These are phyloP conservation scores for Pygoscelis adeliae DNA, from an alignment of 2,113 vertebrate species.

Conservation along the genomic window DNA sequence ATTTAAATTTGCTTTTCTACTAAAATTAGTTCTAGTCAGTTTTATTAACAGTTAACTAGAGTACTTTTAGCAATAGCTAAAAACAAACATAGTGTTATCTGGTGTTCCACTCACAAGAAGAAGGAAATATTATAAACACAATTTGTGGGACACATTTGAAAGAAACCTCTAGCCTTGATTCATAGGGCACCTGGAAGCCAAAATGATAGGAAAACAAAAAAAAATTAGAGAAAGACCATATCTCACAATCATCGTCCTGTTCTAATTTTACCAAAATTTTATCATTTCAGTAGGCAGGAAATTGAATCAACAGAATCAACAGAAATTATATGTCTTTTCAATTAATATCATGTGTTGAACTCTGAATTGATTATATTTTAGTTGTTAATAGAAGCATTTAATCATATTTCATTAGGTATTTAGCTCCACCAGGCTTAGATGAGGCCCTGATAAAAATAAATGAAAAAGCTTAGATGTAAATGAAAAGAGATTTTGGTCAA, in stretches of 20 bases:
- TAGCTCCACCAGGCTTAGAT: not conserved
- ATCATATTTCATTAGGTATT: not conserved
- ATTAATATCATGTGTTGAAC: not conserved
- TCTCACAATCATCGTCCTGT: not conserved
- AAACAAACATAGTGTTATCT: too few species aligned
- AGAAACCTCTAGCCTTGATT: not conserved
- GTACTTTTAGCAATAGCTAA: too few species aligned
- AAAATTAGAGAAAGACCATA: not conserved
- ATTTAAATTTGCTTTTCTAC: not conserved
- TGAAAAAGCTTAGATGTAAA: not conserved
- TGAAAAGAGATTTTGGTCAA: not conserved
- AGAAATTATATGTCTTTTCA: not conserved
- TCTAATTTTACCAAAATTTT: not conserved
- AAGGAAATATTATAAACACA: not conserved
- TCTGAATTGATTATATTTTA: not conserved
- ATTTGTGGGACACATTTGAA: not conserved
- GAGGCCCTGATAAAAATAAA: not conserved
- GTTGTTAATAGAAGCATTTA: not conserved
- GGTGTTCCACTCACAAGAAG: too few species aligned
- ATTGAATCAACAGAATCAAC: not conserved
- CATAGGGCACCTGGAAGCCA: not conserved
- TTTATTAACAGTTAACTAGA: not conserved
- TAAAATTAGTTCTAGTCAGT: not conserved
- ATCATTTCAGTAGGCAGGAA: not conserved
- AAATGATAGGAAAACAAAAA: not conserved